Evolutionary conservation across 2,797 vertebrate genomes (phyloP), one percentile per base, ranked within the genome.

Genomic region (Champsocephalus gunnari): DNA sequence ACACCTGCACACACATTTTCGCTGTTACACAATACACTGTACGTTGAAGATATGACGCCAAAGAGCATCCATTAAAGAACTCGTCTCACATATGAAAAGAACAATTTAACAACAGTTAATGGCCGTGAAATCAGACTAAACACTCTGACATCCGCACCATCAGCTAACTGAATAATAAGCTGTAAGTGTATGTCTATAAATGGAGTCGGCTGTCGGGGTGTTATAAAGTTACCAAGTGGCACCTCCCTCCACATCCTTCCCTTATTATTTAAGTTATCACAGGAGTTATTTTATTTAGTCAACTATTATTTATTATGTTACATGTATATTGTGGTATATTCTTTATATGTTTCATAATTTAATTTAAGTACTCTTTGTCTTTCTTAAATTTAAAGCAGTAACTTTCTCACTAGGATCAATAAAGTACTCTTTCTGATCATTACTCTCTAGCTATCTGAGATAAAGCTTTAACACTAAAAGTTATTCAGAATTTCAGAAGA

Each of bases 161-260:
- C 16, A 19, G 66, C 57, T 76, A 77, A 79, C 49, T 71, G 53
- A 67, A 84, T 82, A 68, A 82, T 75, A 17, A 43, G 48, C 34
- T 65, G 64, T 57, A 73, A 71, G 77, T 72, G 72, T 68, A 38
- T 38, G 34, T 38, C 34, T 7, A 38, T 38, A 38, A 54, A 71
- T 12, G 56, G 47, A 58, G 55, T 59, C 74, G 47, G 49, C 54
- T 73, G 71, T 68, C 66, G 65, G 71, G 61, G 56, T 81, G 69
- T 87, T 83, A 86, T 73, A 83, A 60, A 54, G 77, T 84, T 88
- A 81, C 53, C 10, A 13, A 44, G 66, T 12, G 1, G 41, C 57
- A 73, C 41, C 19, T 75, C 64, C 75, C 43, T 76, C 43, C 59
- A 71, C 78, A 71, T 32, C 58, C 64, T 43, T 32, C 47, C 34